Evolutionary conservation across 1,140 invertebrate species (phyloP).

Genomic region (Sycobia sp.): DNA sequence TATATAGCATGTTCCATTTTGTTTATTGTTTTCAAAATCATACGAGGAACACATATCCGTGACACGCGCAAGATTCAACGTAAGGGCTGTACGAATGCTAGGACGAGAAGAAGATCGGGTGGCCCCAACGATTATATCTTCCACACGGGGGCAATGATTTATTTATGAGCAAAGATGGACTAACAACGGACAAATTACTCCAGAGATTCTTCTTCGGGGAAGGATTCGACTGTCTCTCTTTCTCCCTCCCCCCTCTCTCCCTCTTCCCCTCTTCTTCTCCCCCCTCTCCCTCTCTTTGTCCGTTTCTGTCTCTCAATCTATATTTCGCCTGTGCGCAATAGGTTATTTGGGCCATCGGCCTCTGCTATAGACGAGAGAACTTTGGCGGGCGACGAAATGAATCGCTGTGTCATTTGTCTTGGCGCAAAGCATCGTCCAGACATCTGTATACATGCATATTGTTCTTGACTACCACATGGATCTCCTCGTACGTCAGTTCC

Average conservation of each 20-base stretch:
- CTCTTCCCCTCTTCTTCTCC: no score
- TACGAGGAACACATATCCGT: no score
- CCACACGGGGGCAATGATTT: conserved; percentile 32
- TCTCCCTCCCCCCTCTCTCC: no score
- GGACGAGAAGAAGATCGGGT: conserved; percentile 13
- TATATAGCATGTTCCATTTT: no score
- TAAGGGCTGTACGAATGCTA: no score
- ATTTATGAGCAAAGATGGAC: conserved; percentile 34
- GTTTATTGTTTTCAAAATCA: no score
- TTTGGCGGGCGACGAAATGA: conserved; percentile 12
- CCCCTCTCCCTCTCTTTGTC: no score
- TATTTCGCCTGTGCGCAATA: not conserved
- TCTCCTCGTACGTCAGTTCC: conserved; percentile 28
- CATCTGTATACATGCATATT: conserved; percentile 27
- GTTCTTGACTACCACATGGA: conserved; percentile 15
- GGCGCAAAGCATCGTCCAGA: no score
- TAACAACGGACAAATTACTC: conserved; percentile 38
- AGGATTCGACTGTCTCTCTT: conserved; percentile 15
- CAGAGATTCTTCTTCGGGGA: conserved; percentile 35
- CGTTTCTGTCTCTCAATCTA: not conserved
- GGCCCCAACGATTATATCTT: conserved; percentile 39
- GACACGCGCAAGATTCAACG: no score
- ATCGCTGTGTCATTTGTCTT: no score
- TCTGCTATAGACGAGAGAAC: conserved; percentile 20
- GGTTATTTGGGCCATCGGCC: conserved; percentile 29